Percentiles rank a stretch among this genome's conserved stretches.
Evolutionary conservation across 2,797 vertebrate genomes (phyloP).

Genomic region (Semaprochilodus insignis): DNA sequence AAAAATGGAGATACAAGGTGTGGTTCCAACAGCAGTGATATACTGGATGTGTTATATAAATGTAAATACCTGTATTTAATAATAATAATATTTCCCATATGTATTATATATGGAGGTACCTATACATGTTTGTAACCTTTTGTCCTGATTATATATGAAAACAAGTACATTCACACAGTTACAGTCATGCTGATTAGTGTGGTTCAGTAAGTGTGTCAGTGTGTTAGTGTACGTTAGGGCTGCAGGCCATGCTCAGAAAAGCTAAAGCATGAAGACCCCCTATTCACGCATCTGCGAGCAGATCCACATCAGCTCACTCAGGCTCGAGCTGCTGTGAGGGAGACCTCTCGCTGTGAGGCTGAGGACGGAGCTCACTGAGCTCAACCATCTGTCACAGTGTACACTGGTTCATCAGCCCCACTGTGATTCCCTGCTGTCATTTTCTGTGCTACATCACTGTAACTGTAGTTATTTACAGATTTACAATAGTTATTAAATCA

Average conservation of each 20-base stretch:
- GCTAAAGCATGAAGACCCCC: constrained; percentile 26
- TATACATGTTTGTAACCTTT: neutral
- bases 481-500: too few relatives aligned
- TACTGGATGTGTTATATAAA: too few relatives aligned
- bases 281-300: constrained; percentile 74
- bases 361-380: neutral
- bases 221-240: constrained; percentile 67
- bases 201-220: constrained; percentile 73
- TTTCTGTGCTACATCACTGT: too few relatives aligned
- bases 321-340: constrained; percentile 50
- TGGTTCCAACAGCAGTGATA: too few relatives aligned
- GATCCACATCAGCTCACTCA: constrained; percentile 66
- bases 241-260: constrained; percentile 57
- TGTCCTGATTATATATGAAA: neutral
- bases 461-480: too few relatives aligned
- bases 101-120: too few relatives aligned
- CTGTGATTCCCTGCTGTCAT: neutral
- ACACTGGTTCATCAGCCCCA: neutral
- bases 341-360: neutral
- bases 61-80: too few relatives aligned
- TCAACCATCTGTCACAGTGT: neutral
- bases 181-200: constrained; percentile 65
- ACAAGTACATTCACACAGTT: constrained; percentile 17
- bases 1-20: too few relatives aligned
- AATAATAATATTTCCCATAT: too few relatives aligned